A percentile compares a stretch with the other conserved stretches of the same genome.
These are phyloP conservation scores for western clawed frog (Xenopus tropicalis) DNA, from an alignment of 2,113 vertebrate species.

Conservation along the genomic window DNA sequence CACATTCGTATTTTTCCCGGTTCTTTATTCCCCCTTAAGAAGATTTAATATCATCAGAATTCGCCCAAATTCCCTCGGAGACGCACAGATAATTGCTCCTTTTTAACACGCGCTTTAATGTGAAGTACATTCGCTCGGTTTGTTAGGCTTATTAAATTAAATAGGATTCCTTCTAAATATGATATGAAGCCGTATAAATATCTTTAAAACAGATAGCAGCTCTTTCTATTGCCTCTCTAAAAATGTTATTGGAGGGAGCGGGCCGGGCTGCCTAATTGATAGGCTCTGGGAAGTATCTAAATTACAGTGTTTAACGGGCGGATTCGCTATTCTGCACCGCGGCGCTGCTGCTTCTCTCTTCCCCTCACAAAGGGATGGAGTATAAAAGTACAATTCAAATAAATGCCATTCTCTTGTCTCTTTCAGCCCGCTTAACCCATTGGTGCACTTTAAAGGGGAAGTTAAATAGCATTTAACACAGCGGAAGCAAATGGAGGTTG, in stretches of 20 bases:
- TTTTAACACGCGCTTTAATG: not conserved
- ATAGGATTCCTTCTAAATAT: constrained; percentile 3
- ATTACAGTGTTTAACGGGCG: constrained; percentile 38
- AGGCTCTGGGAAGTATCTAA: constrained; percentile 31
- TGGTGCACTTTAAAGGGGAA: not conserved
- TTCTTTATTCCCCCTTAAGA: too few species aligned
- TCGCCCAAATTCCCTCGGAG: too few species aligned
- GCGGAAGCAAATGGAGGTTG: too few species aligned
- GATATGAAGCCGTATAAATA: not conserved
- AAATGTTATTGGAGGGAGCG: constrained; percentile 26
- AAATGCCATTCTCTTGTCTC: constrained; percentile 22
- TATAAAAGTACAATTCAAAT: constrained; percentile 38
- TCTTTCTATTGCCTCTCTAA: not conserved
- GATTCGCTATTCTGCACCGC: constrained; percentile 15
- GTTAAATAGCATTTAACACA: too few species aligned
- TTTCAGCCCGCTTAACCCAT: constrained; percentile 16
- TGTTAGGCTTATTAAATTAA: constrained; percentile 12
- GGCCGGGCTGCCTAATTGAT: constrained; percentile 30
- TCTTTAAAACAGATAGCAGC: not conserved
- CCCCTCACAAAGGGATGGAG: constrained; percentile 26
- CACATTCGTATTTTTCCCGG: too few species aligned
- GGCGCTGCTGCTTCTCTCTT: constrained; percentile 21
- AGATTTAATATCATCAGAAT: too few species aligned
- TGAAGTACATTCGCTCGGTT: not conserved
- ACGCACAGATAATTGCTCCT: too few species aligned